These are phyloP conservation scores for Drosophila watanabei DNA, from an alignment of 1,140 invertebrate species.

Conservation along the genomic window DNA sequence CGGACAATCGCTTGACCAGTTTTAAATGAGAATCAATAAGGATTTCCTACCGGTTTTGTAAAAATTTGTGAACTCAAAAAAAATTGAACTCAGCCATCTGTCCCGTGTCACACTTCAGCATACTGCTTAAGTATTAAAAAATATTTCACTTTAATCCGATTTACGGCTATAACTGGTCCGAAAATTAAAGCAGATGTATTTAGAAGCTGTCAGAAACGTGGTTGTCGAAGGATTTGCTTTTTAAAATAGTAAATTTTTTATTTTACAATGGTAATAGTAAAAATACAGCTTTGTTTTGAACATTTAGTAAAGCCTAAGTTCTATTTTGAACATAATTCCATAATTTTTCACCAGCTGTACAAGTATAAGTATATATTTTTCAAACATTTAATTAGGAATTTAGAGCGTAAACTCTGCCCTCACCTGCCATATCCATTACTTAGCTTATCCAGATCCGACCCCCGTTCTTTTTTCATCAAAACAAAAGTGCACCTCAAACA, in stretches of 20 bases:
- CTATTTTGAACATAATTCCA: not conserved
- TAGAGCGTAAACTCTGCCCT: constrained; percentile 2
- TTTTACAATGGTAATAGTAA: not conserved
- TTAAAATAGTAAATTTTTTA: not conserved
- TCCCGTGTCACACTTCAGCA: constrained; percentile 1
- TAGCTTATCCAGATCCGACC: constrained; percentile 13
- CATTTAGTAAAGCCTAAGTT: not conserved
- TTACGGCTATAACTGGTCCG: not conserved
- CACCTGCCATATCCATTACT: not conserved
- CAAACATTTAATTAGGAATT: not conserved
- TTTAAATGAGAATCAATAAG: constrained; percentile 4
- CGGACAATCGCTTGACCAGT: constrained; percentile 2
- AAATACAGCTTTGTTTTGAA: not conserved
- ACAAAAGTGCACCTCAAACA: constrained; percentile 16
- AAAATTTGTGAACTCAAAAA: not conserved
- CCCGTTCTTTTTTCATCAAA: not conserved
- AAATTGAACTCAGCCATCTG: constrained; percentile 3
- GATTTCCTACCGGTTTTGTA: constrained; percentile 6
- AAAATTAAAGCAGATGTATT: constrained; percentile 5
- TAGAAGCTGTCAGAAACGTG: not conserved
- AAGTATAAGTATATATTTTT: not conserved
- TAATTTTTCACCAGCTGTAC: not conserved
- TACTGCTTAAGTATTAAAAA: not conserved
- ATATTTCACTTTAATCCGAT: not conserved
- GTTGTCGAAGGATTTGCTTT: no score